A percentile compares a stretch with the other conserved stretches of the same genome.
phyloP scores from a whole-genome alignment of 2,797 vertebrate species.

The Phataginus tetradactyla region DNA sequence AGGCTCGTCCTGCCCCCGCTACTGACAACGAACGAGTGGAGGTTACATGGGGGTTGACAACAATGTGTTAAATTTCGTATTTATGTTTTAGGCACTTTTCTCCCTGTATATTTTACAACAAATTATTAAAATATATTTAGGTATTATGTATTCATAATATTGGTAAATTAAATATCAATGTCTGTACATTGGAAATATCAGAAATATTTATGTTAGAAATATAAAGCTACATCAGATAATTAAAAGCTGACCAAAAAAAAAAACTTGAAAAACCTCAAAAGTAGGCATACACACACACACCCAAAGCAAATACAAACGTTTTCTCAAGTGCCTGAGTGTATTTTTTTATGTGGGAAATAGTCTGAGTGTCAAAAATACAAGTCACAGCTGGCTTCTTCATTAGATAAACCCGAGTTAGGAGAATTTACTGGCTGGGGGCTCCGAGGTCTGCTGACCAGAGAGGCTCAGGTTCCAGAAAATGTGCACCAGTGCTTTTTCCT shows the following conservation, averaged over 20 bases:
- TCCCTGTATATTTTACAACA: background rate
- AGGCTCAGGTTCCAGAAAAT: background rate
- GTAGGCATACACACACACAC: background rate
- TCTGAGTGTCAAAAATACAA: background rate
- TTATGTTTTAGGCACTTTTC: background rate
- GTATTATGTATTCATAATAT: background rate
- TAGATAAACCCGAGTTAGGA: background rate
- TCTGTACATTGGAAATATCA: background rate
- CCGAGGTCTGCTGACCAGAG: background rate
- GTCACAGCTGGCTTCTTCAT: background rate
- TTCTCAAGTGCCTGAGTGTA: background rate
- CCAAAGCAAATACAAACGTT: background rate
- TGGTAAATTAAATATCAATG: background rate
- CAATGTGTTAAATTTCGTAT: background rate
- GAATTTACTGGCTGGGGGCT: background rate
- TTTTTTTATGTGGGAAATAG: background rate
- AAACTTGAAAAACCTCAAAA: background rate
- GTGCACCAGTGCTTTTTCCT: background rate
- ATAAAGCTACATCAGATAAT: background rate
- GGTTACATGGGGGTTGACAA: background rate
- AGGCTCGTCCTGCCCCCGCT: fast-evolving
- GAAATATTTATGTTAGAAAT: background rate
- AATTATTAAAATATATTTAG: background rate
- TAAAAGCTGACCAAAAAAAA: background rate
- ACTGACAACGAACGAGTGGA: background rate